A percentile compares a stretch with the other conserved stretches of the same genome.
Conservation (phyloP, 2,113 vertebrate species). For the Xiphias gladius region DNA sequence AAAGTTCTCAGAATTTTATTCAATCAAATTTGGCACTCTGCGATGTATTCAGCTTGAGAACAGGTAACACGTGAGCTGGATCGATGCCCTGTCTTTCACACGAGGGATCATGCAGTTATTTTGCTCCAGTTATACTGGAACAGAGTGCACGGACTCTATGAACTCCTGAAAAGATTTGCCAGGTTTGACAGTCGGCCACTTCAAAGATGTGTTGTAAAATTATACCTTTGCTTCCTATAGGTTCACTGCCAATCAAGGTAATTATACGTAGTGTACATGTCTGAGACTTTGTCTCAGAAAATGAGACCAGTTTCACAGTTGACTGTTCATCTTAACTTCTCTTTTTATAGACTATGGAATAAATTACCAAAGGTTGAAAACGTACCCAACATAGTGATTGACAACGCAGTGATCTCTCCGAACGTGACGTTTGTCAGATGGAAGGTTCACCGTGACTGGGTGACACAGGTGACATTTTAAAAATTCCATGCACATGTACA, state of each 20-base stretch:
- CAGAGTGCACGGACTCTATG: neutral
- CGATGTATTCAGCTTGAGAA: too few relatives aligned
- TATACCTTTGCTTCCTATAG: slow-evolving; percentile 12
- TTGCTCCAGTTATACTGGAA: neutral
- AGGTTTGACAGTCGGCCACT: neutral
- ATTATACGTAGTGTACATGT: neutral
- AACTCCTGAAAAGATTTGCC: neutral
- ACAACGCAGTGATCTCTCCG: slow-evolving; percentile 73
- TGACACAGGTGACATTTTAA: slow-evolving; percentile 77
- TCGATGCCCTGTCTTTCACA: neutral
- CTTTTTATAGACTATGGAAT: slow-evolving; percentile 85
- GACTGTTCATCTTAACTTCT: slow-evolving; percentile 9
- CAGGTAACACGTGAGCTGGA: too few relatives aligned
- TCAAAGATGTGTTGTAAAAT: slow-evolving; percentile 18
- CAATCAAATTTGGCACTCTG: too few relatives aligned
- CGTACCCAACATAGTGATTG: slow-evolving; percentile 81
- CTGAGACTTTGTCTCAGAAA: neutral
- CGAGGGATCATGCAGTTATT: neutral
- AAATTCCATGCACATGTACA: neutral
- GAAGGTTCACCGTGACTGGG: slow-evolving; percentile 85
- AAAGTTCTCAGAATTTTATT: too few relatives aligned
- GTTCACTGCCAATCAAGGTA: neutral
- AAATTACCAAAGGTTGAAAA: slow-evolving; percentile 82
- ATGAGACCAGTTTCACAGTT: neutral
- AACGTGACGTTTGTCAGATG: slow-evolving; percentile 81